Evolutionary conservation across 1,140 invertebrate genomes (phyloP).

Genomic region (Ceratitis capitata): DNA sequence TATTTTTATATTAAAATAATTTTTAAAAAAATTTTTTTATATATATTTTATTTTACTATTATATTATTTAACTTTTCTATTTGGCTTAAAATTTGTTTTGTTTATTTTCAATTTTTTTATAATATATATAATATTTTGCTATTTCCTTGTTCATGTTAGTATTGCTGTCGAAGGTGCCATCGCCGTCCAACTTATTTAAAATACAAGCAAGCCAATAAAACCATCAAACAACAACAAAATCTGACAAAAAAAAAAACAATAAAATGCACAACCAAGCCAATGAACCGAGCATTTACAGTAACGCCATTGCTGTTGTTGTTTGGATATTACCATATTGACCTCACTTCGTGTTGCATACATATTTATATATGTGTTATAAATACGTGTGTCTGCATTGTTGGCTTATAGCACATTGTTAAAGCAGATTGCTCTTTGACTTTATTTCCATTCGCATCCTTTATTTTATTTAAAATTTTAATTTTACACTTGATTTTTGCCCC

Average conservation of each 20-base stretch:
- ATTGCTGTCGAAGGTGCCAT: not conserved
- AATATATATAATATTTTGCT: too few relatives aligned
- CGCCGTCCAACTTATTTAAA: not conserved
- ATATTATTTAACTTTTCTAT: too few relatives aligned
- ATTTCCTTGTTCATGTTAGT: too few relatives aligned
- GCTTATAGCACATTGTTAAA: not conserved
- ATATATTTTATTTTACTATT: too few relatives aligned
- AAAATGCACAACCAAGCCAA: not conserved
- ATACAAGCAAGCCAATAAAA: not conserved
- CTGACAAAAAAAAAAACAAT: not conserved
- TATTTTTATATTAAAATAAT: too few relatives aligned
- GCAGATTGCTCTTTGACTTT: slow-evolving; percentile 18
- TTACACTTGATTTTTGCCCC: not conserved
- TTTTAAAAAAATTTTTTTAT: too few relatives aligned
- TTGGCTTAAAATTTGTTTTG: too few relatives aligned
- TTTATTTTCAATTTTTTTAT: too few relatives aligned
- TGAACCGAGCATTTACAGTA: not conserved
- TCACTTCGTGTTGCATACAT: slow-evolving; percentile 10
- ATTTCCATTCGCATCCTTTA: too few relatives aligned
- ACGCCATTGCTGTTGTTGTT: not conserved
- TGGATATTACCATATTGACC: not conserved
- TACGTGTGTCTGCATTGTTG: not conserved
- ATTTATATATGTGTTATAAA: too few relatives aligned
- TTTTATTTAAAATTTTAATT: not conserved
- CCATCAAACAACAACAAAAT: not conserved